A percentile compares a stretch with the other conserved stretches of the same genome.
phyloP scores from a whole-genome alignment of 1,140 invertebrate species.

The Drosophila santomea region DNA sequence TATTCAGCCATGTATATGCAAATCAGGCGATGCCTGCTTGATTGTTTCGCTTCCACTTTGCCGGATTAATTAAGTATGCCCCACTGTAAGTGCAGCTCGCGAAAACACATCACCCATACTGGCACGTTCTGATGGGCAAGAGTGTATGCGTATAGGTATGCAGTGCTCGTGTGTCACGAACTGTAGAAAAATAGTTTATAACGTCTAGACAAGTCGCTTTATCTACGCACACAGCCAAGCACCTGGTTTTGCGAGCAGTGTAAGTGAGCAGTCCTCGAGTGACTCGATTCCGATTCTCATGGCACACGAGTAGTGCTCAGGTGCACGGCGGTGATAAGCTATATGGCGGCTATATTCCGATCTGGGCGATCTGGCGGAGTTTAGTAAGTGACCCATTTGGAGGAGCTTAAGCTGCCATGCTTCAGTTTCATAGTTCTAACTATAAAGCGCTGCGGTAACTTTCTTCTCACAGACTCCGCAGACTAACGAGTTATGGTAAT shows the following conservation, averaged over 20 bases:
- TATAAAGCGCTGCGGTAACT: too few relatives aligned
- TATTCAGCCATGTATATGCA: not conserved
- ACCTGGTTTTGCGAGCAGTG: constrained; percentile 15
- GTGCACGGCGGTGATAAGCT: constrained; percentile 21
- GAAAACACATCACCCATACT: constrained; percentile 19
- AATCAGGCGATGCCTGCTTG: not conserved
- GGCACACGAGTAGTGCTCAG: constrained; percentile 21
- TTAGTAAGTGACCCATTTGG: constrained; percentile 1
- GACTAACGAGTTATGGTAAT: too few relatives aligned
- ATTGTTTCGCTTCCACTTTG: constrained; percentile 6
- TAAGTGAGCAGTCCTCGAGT: constrained; percentile 4
- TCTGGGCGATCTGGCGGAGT: not conserved
- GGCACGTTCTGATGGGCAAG: constrained; percentile 13
- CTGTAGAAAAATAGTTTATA: constrained; percentile 67
- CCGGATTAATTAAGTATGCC: constrained; percentile 30
- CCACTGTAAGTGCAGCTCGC: constrained; percentile 13
- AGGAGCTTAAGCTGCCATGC: too few relatives aligned
- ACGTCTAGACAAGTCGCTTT: constrained; percentile 71
- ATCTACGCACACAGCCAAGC: constrained; percentile 46
- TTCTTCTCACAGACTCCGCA: too few relatives aligned
- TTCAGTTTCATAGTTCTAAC: too few relatives aligned
- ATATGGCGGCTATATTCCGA: constrained; percentile 5
- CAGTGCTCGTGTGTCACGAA: constrained; percentile 2
- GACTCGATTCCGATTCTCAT: not conserved
- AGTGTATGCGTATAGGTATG: not conserved